These are phyloP conservation scores for Pygoscelis adeliae DNA, from an alignment of 2,113 vertebrate species.

Conservation along the genomic window DNA sequence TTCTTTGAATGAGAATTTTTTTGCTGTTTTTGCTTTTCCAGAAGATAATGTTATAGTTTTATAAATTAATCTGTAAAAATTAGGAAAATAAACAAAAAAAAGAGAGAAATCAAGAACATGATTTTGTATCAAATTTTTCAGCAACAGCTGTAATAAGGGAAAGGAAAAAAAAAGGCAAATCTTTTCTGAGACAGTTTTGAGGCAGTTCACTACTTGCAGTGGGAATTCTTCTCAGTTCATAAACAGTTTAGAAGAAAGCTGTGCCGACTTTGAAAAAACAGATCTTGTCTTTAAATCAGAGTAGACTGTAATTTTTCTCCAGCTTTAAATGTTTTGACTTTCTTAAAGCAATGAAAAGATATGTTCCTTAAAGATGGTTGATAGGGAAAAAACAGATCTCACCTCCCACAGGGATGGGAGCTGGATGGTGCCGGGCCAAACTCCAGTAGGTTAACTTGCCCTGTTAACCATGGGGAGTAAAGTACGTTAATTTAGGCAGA, in stretches of 20 bases:
- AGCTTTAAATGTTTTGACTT: background rate
- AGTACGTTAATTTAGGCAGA: background rate
- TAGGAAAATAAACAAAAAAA: background rate
- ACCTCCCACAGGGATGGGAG: rapidly evolving
- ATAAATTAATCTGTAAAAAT: background rate
- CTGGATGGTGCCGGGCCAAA: rapidly evolving
- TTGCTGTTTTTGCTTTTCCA: background rate
- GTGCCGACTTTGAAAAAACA: background rate
- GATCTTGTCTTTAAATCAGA: background rate
- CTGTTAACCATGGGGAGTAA: background rate
- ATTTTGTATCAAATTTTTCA: background rate
- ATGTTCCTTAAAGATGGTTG: background rate
- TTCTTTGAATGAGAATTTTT: background rate
- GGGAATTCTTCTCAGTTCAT: background rate
- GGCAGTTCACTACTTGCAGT: background rate
- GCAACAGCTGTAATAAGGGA: background rate
- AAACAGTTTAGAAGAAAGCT: background rate
- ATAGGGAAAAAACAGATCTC: rapidly evolving
- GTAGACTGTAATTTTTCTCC: background rate
- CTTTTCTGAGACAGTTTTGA: background rate
- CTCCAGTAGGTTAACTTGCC: background rate
- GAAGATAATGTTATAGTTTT: background rate
- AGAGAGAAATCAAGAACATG: background rate
- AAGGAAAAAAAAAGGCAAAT: background rate
- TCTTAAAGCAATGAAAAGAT: background rate